phyloP scores from a whole-genome alignment of 2,113 vertebrate genomes.

The cattle (Bos taurus) region ARS-UCD2.0 NC_037346.1:19061501-19062000 shows the following conservation, averaged over 20 bases:
- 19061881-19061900: neutral
- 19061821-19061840: too few species aligned
- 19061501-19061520: neutral
- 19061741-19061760: neutral
- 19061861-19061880: accelerated
- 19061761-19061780: neutral
- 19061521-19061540: neutral
- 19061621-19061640: neutral
- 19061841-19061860: neutral
- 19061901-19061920: neutral
- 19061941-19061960: neutral
- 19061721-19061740: neutral
- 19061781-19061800: neutral
- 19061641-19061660: neutral
- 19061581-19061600: neutral
- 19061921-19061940: neutral
- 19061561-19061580: neutral
- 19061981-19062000: neutral
- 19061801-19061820: neutral
- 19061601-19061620: neutral
- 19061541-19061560: neutral
- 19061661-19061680: neutral
- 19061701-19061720: neutral
- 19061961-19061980: neutral
- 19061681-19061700: neutral